Evolutionary conservation across 2,888 invertebrate genomes (phyloP).

Genomic region (Bruchidius siliquastri): DNA sequence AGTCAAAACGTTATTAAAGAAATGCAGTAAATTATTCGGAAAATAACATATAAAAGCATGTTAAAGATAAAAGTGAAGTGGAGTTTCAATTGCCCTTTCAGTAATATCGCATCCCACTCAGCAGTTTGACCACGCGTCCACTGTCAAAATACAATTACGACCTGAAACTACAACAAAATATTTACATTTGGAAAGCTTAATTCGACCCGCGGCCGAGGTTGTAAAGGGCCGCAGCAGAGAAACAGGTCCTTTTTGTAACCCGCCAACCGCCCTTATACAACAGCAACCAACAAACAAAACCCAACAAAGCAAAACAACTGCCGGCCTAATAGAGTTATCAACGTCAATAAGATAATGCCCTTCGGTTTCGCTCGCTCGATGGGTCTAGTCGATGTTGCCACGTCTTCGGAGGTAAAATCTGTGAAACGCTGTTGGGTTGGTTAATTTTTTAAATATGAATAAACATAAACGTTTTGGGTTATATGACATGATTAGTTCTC

Average conservation of each 20-base stretch:
- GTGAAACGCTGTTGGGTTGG: no score
- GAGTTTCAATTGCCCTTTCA: no score
- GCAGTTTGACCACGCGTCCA: neutral
- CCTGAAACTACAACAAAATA: neutral
- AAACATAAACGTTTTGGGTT: no score
- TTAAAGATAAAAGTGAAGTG: no score
- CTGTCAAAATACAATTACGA: neutral
- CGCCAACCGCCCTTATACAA: neutral
- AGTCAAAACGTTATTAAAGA: no score
- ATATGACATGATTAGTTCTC: no score
- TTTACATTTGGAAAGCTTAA: neutral
- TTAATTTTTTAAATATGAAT: no score
- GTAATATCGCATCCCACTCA: neutral
- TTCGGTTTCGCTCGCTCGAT: constrained; percentile 14
- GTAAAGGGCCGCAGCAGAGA: neutral
- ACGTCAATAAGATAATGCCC: constrained; percentile 28
- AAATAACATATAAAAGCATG: no score
- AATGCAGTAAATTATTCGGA: no score
- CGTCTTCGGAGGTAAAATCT: neutral
- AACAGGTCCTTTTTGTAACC: neutral
- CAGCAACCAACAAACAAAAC: constrained; percentile 8
- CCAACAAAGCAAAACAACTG: constrained; percentile 18
- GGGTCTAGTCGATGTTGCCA: neutral
- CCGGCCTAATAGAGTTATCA: constrained; percentile 25
- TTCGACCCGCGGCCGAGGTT: neutral